Conservation (phyloP, 2,113 vertebrate genomes). For the Monarcha castaneiventris region DNA sequence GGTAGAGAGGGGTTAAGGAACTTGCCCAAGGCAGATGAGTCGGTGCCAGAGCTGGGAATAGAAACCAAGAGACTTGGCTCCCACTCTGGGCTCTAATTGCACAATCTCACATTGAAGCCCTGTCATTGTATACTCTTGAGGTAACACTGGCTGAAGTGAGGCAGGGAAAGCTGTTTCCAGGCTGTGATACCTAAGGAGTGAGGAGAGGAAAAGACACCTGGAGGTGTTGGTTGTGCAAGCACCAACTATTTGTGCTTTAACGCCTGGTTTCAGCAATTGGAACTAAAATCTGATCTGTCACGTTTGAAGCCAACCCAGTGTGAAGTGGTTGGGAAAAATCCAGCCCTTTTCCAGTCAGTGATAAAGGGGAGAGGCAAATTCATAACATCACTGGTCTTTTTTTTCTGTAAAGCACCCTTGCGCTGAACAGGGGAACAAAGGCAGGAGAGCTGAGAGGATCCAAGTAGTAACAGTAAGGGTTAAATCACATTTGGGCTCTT, state of each 20-base stretch:
- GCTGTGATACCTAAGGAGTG: neutral
- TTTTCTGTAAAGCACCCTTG: neutral
- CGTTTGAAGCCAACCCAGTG: neutral
- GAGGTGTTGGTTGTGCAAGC: conserved; percentile 7
- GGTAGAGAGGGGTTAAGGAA: conserved; percentile 52
- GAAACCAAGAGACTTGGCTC: conserved; percentile 46
- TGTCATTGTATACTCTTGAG: conserved; percentile 18
- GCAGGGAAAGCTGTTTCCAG: conserved; percentile 6
- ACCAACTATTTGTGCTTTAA: neutral
- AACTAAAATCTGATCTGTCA: conserved; percentile 9
- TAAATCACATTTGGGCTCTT: conserved; percentile 5
- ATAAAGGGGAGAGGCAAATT: neutral
- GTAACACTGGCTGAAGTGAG: conserved; percentile 2
- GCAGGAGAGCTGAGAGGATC: neutral
- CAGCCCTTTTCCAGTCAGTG: neutral
- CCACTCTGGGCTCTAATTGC: conserved; percentile 1
- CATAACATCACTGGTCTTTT: neutral
- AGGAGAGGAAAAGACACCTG: conserved; percentile 7
- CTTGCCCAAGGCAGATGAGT: conserved; percentile 37
- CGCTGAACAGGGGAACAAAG: neutral
- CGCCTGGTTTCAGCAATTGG: neutral
- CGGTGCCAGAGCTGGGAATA: conserved; percentile 50
- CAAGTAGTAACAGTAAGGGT: neutral
- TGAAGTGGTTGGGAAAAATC: neutral
- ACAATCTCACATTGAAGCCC: conserved; percentile 25